Base-by-base conservation (phyloP, 2,797 vertebrate genomes). In the Ptychadena robeensis region DNA sequence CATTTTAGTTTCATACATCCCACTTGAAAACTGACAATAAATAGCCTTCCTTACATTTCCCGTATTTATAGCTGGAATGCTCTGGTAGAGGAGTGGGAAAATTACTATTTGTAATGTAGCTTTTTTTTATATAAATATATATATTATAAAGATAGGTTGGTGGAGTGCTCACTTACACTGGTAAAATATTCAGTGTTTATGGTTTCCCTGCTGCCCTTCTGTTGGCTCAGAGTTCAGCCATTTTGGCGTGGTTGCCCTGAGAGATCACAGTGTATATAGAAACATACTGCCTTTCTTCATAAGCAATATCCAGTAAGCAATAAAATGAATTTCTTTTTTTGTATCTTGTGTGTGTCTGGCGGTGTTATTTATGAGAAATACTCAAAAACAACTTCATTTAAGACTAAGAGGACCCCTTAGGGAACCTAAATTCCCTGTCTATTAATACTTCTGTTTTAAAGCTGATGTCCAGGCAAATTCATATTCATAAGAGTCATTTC, bases 271-370 rank as follows among this genome's bases (percentile, higher is more conserved):
- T 2, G 22, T 63, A 57, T 68, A 69, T 25, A 67, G 14, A 74
- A n/a, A 32, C 34, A 25, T 44, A 38, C 65, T 82, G 72, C 80
- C 48, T 82, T n/a, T 57, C 18, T 63, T 83, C 69, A 25, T 61
- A 64, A 74, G 82, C 82, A 84, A 84, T 84, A 84, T 63, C 44
- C 32, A 38, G 38, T 69, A 68, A 84, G 82, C 82, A 80, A 84
- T 84, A 84, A 84, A 82, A 40, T 12, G 88, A 85, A 53, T 53
- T 53, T 48, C 44, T 44, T 44, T 79, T 85, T 72, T 69, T 85
- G 73, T 86, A 87, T 80, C 48, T 88, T 61, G 86, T 86, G 75
- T 53, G 6, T 82, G 87, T 90, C 88, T 87, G 81, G 85, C 70
- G 82, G 89, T 10, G 31, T 88, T 88, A 75, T 76, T 88, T 37